Evolutionary conservation across 2,888 invertebrate genomes (phyloP).

Genomic region (Philereme vetulata): DNA sequence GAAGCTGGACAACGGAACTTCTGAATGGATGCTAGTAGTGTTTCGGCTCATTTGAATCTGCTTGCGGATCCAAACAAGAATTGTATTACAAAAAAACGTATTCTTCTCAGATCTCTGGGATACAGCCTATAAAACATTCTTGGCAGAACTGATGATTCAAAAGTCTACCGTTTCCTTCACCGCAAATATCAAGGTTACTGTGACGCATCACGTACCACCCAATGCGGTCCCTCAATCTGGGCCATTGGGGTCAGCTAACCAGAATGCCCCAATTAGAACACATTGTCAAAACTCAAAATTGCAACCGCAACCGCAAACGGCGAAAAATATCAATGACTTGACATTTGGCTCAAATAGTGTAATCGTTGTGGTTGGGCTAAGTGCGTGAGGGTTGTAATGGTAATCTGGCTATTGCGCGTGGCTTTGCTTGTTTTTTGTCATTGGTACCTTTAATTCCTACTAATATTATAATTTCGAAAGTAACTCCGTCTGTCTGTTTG

Average conservation of each 20-base stretch:
- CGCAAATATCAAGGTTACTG: background rate
- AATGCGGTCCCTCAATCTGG: background rate
- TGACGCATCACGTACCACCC: constrained; percentile 8
- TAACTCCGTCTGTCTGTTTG: no score
- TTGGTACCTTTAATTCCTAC: no score
- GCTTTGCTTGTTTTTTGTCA: constrained; percentile 2
- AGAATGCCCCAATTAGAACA: constrained; percentile 59
- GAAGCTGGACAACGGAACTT: no score
- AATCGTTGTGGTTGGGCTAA: constrained; percentile 48
- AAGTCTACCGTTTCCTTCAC: no score
- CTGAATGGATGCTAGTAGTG: no score
- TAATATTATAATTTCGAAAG: no score
- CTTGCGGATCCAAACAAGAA: no score
- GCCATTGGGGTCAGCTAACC: constrained; percentile 38
- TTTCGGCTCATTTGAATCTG: no score
- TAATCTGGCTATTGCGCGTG: constrained; percentile 1
- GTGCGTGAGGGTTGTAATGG: constrained; percentile 9
- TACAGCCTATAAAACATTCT: no score
- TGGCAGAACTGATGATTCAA: no score
- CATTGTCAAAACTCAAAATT: constrained; percentile 61
- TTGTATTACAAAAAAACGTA: no score
- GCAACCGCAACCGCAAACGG: constrained; percentile 50
- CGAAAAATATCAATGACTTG: constrained; percentile 55
- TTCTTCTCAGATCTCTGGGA: no score
- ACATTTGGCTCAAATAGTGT: constrained; percentile 58